A percentile compares a stretch with the other conserved stretches of the same genome.
phyloP scores from a whole-genome alignment of 2,113 vertebrate species.

The Mustela nigripes region DNA sequence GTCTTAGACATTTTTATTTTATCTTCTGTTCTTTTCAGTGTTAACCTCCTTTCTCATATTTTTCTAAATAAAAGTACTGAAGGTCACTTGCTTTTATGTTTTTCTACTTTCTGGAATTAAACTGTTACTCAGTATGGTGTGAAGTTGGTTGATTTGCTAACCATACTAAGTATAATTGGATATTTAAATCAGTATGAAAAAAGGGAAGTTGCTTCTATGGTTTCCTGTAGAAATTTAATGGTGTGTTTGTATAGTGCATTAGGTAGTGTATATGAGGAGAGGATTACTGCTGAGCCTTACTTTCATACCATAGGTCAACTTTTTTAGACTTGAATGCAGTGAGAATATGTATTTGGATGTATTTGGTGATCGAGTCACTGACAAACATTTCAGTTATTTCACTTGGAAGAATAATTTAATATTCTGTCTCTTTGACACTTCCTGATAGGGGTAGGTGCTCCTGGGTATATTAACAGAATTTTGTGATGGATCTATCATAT shows the following conservation, averaged over 20 bases:
- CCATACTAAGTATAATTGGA: constrained; percentile 57
- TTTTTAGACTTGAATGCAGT: constrained; percentile 38
- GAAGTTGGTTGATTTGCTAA: constrained; percentile 59
- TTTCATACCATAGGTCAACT: constrained; percentile 34
- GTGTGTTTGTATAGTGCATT: neutral
- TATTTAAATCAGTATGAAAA: constrained; percentile 73
- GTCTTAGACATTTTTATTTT: constrained; percentile 27
- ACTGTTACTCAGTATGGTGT: constrained; percentile 37
- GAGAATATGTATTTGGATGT: constrained; percentile 43
- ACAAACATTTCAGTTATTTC: constrained; percentile 57
- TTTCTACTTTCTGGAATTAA: constrained; percentile 55
- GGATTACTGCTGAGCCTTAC: constrained; percentile 43
- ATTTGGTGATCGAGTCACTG: constrained; percentile 11
- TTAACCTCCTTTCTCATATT: neutral
- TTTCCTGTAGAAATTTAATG: constrained; percentile 69
- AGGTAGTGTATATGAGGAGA: neutral
- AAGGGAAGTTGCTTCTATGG: constrained; percentile 63
- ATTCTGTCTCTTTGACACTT: neutral
- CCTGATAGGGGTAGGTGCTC: neutral
- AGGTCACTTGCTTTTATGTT: constrained; percentile 36
- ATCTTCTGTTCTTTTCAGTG: constrained; percentile 34
- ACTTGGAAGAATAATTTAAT: constrained; percentile 63
- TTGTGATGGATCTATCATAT: constrained; percentile 10
- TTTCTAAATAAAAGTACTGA: constrained; percentile 11
- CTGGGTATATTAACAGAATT: neutral